phyloP scores from a whole-genome alignment of 2,797 vertebrate species.

The Acomys russatus region DNA sequence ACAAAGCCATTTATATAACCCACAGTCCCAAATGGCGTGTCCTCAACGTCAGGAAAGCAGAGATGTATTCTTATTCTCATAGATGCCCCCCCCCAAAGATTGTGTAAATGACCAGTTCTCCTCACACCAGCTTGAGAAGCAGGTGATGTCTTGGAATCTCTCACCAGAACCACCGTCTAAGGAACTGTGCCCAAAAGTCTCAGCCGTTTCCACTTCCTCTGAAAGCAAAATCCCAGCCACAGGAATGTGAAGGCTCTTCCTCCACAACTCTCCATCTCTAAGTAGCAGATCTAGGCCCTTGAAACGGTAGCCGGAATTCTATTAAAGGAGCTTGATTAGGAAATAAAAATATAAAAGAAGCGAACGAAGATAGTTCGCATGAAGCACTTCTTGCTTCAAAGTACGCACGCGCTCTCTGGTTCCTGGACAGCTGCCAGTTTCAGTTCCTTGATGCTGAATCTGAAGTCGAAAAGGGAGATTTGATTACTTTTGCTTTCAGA shows the following conservation, averaged over 20 bases:
- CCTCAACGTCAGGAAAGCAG: neutral
- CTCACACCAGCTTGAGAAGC: neutral
- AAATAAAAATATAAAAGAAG: neutral
- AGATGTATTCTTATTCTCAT: neutral
- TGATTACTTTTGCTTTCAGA: neutral
- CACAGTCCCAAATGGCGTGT: fast-evolving
- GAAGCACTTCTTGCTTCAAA: conserved; percentile 58
- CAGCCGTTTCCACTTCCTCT: neutral
- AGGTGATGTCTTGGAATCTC: neutral
- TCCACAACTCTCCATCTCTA: neutral
- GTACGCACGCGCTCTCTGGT: neutral
- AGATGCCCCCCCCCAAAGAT: neutral
- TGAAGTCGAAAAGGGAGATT: conserved; percentile 32
- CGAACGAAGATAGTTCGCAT: conserved; percentile 23
- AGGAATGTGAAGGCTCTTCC: neutral
- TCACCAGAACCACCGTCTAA: neutral
- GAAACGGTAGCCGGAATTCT: conserved; percentile 8
- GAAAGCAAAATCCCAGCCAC: neutral
- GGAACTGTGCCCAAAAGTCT: neutral
- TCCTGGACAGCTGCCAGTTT: conserved; percentile 36
- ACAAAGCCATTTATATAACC: conserved; percentile 40
- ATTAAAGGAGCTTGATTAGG: conserved; percentile 36
- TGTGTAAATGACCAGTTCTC: neutral
- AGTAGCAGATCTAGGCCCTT: neutral
- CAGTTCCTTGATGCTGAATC: conserved; percentile 19